Percentiles rank a stretch among this genome's conserved stretches.
Conservation (phyloP, 2,797 vertebrate genomes). For the Melanotaenia boesemani region DNA sequence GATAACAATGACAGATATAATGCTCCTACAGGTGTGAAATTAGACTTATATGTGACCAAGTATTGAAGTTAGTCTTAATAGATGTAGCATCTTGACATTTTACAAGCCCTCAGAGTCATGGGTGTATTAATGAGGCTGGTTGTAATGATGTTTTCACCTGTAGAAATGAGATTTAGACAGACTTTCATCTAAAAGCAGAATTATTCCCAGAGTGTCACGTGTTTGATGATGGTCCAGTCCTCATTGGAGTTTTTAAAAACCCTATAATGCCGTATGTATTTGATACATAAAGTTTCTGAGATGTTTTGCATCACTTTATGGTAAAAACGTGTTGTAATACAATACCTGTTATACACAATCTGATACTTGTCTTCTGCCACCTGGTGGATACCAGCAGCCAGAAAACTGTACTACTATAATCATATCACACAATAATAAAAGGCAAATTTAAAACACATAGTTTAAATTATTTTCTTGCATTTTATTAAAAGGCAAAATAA, state of each 20-base stretch:
- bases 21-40: neutral
- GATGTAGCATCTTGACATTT: neutral
- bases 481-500: no score
- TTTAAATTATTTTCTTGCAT: no score
- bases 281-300: no score
- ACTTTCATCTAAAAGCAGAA: neutral
- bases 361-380: no score
- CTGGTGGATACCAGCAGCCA: no score
- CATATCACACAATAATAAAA: no score
- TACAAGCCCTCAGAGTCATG: neutral
- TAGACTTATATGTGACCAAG: neutral
- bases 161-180: neutral
- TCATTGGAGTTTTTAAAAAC: conserved; percentile 15
- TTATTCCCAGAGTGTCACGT: neutral
- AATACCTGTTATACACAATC: no score
- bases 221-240: neutral
- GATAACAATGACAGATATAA: neutral
- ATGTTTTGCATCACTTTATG: no score
- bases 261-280: no score
- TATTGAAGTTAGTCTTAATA: neutral
- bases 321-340: no score
- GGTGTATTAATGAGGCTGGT: neutral
- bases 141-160: neutral
- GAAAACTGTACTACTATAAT: no score
- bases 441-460: no score